Base-by-base conservation (phyloP, 2,113 vertebrate species). In the Calyptomena viridis region DNA sequence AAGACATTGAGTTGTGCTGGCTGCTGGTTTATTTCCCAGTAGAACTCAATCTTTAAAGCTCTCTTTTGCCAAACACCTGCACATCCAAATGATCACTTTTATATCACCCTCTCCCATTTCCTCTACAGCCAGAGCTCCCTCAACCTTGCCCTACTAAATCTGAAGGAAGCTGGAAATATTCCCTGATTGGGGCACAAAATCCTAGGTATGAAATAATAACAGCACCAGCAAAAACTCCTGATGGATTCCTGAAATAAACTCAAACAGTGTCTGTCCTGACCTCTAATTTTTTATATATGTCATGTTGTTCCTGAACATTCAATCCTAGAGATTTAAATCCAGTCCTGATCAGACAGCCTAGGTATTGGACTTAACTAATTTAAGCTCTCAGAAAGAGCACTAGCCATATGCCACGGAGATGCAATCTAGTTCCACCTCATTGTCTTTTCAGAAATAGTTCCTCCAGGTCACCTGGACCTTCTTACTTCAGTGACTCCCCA, bases 191-290 rank as follows among this genome's bases (percentile, higher is more conserved):
- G 19, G 42, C 25, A 67, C 62, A 94, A 90, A 90, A 83, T 66
- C 55, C 27, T 50, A 88, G 42, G 35, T 66, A 85, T 35, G 52
- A 80, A 89, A 75, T 47, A 87, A 56, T 52, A 90, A 3, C 18
- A 85, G n/a, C n/a, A n/a, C 63, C 53, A 84, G 12, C 40, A 77
- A 73, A 30, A 84, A 46, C 11, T 87, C 40, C 20, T 93, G 81
- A 87, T 52, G 42, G n/a, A 82, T 91, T 52, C 49, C n/a, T 82
- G 80, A 94, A 93, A 89, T 82, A 95, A 89, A 77, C 13, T 42
- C 4, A 67, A n/a, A n/a, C n/a, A n/a, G 16, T 0, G 0, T 66
- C 50, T 91, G 23, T 90, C 47, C 50, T 91, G 42, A 79, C 42
- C 35, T 71, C 50, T 55, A 2, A 22, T 83, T 73, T 68, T 91